Base-by-base conservation (phyloP, 1,140 invertebrate species). In the Cepaea nemoralis region DNA sequence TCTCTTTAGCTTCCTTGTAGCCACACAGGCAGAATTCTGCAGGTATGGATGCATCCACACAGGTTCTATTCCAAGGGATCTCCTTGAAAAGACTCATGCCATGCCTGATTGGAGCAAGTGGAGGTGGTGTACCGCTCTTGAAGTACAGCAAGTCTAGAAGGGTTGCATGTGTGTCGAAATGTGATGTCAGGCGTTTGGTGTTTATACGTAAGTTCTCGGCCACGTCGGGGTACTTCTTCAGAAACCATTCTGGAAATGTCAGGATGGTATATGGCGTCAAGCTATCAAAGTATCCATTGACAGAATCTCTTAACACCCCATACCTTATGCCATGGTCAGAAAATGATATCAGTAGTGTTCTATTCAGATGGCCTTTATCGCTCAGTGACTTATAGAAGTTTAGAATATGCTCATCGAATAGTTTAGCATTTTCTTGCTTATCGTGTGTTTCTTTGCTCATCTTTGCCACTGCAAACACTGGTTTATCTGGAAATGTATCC, bases 81-180 rank as follows among this genome's bases (percentile, higher is more conserved):
- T n/a, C n/a, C n/a, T n/a, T n/a, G n/a, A n/a, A n/a, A n/a, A n/a
- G n/a, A n/a, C n/a, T n/a, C n/a, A n/a, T n/a, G n/a, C n/a, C n/a
- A n/a, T n/a, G n/a, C n/a, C n/a, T n/a, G n/a, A n/a, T n/a, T n/a
- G n/a, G n/a, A 8, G n/a, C n/a, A 24, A 35, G 6, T 6, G 63
- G 63, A 8, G 63, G n/a, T 66, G 63, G 63, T 66, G 33, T 66
- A n/a, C n/a, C 42, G 42, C 42, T 45, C 42, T 75, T 75, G 27
- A 75, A 75, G 45, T 75, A 48, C 5, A 75, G 71, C 42, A 75
- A 40, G 71, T 75, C 71, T n/a, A 45, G 37, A 6, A 75, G 33
- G n/a, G 71, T 75, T 42, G 45, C 39, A 35, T 50, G 71, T 48
- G 71, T 75, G 39, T 75, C 71, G 71, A 33, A 75, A 35, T 75